Evolutionary conservation across 2,113 vertebrate species (phyloP).

Genomic region (Passer montanus): DNA sequence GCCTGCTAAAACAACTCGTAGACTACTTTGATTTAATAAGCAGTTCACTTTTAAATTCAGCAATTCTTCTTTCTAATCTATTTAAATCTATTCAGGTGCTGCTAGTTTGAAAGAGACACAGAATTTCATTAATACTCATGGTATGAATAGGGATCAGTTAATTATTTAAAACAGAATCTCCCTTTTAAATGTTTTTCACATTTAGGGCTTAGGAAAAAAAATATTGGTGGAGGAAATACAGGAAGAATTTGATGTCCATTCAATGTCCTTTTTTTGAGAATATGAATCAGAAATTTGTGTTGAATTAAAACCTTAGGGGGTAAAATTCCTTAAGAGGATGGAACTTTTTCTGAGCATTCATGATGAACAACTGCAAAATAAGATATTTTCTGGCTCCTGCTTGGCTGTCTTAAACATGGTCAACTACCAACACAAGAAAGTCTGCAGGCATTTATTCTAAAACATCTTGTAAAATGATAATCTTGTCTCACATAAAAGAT

Average conservation of each 20-base stretch:
- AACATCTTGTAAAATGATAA: neutral
- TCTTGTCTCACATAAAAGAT: neutral
- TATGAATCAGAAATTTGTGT: neutral
- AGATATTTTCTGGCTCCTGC: neutral
- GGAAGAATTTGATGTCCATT: neutral
- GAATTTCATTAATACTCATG: conserved; percentile 5
- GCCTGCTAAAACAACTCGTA: neutral
- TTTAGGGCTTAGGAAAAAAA: neutral
- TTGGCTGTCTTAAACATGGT: neutral
- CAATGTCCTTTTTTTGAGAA: neutral
- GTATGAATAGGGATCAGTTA: neutral
- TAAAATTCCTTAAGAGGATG: neutral
- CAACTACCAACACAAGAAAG: neutral
- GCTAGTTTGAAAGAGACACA: neutral
- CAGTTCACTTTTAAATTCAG: conserved; percentile 16
- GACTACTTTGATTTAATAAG: conserved; percentile 17
- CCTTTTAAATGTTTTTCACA: neutral
- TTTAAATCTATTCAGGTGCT: conserved; percentile 20
- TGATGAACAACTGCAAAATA: neutral
- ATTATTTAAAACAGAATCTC: conserved; percentile 6
- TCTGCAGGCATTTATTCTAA: neutral
- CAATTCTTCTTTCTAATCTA: conserved; percentile 11
- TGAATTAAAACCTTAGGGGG: neutral
- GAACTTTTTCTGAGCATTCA: neutral
- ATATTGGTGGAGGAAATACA: neutral